Conservation (phyloP, 37 sponge, comb jelly and placozoan species). For the Crambe crambe region DNA sequence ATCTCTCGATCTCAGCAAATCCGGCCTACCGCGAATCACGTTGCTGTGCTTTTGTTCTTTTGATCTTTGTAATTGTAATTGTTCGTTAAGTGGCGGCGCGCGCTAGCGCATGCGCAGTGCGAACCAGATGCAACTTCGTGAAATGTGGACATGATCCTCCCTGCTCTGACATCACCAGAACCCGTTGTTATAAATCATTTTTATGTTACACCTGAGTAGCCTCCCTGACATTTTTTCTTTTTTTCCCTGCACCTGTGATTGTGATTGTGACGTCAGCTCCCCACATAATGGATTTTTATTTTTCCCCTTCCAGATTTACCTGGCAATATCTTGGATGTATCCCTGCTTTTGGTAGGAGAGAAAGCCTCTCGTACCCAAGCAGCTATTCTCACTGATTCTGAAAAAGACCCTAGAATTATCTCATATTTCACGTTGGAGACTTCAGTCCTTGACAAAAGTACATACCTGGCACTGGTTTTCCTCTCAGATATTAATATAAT, state of each 20-base stretch:
- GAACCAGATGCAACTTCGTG: no score
- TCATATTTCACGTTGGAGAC: not conserved
- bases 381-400: not conserved
- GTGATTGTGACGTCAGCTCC: no score
- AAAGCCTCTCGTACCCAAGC: not conserved
- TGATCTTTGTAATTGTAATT: not conserved
- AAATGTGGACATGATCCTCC: no score
- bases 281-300: not conserved
- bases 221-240: no score
- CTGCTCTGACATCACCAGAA: no score
- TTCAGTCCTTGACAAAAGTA: slow-evolving; percentile 12
- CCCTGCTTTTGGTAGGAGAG: slow-evolving; percentile 20
- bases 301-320: not conserved
- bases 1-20: no score
- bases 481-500: not conserved
- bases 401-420: not conserved
- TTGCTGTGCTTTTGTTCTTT: no score
- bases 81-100: not conserved
- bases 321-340: slow-evolving; percentile 30
- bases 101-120: not conserved
- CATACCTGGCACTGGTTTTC: no score
- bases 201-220: no score
- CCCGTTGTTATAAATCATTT: no score
- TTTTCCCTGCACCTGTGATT: no score
- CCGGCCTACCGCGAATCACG: no score